phyloP scores from a whole-genome alignment of 1,140 invertebrate species.

The Brachionus calyciflorus region DNA sequence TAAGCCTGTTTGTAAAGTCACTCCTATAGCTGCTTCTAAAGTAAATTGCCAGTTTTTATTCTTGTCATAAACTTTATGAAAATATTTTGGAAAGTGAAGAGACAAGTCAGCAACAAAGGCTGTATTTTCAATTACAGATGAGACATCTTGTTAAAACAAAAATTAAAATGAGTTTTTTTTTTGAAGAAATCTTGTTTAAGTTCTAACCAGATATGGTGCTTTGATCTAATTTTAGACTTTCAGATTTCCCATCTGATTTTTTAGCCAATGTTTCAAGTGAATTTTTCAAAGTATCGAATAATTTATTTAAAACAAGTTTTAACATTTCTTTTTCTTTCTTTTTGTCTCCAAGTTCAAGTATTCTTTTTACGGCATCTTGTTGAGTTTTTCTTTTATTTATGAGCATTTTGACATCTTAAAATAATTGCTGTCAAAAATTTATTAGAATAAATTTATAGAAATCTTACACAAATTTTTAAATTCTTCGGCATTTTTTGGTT shows the following conservation, averaged over 20 bases:
- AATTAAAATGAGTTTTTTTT: background rate
- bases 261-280: constrained; percentile 24
- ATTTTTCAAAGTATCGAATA: constrained; percentile 7
- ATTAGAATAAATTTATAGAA: background rate
- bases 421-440: background rate
- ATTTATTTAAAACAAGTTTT: background rate
- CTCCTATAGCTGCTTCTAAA: background rate
- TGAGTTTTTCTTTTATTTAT: constrained; percentile 7
- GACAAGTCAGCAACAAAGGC: constrained; percentile 18
- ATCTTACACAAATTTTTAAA: background rate
- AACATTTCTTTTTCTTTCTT: constrained; percentile 34
- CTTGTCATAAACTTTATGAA: constrained; percentile 35
- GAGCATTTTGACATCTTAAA: constrained; percentile 9
- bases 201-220: background rate
- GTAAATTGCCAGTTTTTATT: constrained; percentile 19
- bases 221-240: background rate
- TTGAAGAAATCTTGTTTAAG: background rate
- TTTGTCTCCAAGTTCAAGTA: background rate
- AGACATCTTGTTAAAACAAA: background rate
- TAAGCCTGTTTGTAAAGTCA: background rate
- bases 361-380: constrained; percentile 7
- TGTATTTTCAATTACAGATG: constrained; percentile 2
- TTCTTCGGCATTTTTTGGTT: background rate
- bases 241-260: background rate
- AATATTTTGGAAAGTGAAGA: constrained; percentile 28